A percentile compares a stretch with the other conserved stretches of the same genome.
Conservation (phyloP, 2,888 invertebrate genomes). For the Cephus pygmeus region DNA sequence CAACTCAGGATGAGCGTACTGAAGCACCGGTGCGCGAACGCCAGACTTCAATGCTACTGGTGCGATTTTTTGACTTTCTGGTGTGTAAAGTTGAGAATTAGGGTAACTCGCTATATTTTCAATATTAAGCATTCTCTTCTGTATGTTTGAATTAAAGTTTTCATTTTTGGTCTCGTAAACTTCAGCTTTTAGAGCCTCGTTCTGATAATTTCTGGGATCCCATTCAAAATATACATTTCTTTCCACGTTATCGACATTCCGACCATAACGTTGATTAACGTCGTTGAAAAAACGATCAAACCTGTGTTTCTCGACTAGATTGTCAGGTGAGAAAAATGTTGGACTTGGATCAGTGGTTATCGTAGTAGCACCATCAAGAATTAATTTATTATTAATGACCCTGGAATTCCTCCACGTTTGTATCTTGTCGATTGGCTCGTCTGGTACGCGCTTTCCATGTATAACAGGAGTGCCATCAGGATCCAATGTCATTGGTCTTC, state of each 20-base stretch:
- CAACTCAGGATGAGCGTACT: constrained; percentile 83
- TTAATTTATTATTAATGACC: constrained; percentile 85
- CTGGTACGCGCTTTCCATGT: constrained; percentile 84
- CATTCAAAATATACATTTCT: constrained; percentile 57
- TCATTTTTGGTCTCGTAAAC: constrained; percentile 55
- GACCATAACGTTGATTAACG: constrained; percentile 57
- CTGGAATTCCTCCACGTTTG: constrained; percentile 90
- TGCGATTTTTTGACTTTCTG: constrained; percentile 71
- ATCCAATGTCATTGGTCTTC: constrained; percentile 75
- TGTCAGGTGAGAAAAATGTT: constrained; percentile 30
- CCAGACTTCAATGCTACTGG: constrained; percentile 76
- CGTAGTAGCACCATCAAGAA: constrained; percentile 77
- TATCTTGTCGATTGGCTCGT: constrained; percentile 81
- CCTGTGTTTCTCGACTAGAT: constrained; percentile 33
- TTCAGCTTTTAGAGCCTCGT: constrained; percentile 52
- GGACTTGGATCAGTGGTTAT: constrained; percentile 71
- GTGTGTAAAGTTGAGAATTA: constrained; percentile 74
- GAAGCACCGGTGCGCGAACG: constrained; percentile 79
- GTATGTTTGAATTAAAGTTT: constrained; percentile 70
- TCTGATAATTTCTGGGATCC: constrained; percentile 55
- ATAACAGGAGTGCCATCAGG: constrained; percentile 83
- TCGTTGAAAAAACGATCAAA: constrained; percentile 58
- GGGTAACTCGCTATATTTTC: constrained; percentile 73
- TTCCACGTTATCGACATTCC: constrained; percentile 47
- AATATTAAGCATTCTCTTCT: constrained; percentile 78